Evolutionary conservation across 2,113 vertebrate species (phyloP), one percentile per base, ranked within the genome.

Genomic region (Cettia cetti): DNA sequence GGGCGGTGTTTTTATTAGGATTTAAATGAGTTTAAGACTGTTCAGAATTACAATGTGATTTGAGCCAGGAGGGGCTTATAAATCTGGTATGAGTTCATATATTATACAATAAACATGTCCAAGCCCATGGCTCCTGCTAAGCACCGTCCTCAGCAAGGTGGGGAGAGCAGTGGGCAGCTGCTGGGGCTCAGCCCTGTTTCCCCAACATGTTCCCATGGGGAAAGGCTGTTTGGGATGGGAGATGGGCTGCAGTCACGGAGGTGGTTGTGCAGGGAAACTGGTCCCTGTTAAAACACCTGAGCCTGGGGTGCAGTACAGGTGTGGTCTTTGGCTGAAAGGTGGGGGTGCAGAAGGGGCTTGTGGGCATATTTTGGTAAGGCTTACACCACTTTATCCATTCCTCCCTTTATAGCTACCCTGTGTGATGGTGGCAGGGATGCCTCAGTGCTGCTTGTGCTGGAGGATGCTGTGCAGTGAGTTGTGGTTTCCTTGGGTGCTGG

Each of bases 21-120:
- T 96, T 96, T 97, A 97, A 97, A 97, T 95, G 90, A 97, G 86
- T 95, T 95, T 95, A 95, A 63, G 75, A 44, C 94, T 96, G 95
- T 90, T 93, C 94, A 92, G 96, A 97, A 96, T 97, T 79, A 96
- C 93, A 97, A 94, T 95, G 91, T 28, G 89, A 92, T 89, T 83
- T 68, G 77, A 94, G 87, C 90, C 94, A 91, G 80, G 92, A 95
- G 87, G 59, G 85, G 89, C 90, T 95, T 95, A 91, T 87, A 93
- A 97, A 96, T 91, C 69, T 57, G 72, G 40, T 90, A 11, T 0
- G 18, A 91, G 96, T 95, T 94, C 85, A 72, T 92, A 50, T 93
- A 92, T 94, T 93, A 72, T 60, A 54, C 26, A 53, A 68, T 81
- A 87, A 95, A 95, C 0, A 1, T 65, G 70, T 42, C 82, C 81